Conservation (phyloP, 2,113 vertebrate species). For the Larimichthys polyactis region DNA sequence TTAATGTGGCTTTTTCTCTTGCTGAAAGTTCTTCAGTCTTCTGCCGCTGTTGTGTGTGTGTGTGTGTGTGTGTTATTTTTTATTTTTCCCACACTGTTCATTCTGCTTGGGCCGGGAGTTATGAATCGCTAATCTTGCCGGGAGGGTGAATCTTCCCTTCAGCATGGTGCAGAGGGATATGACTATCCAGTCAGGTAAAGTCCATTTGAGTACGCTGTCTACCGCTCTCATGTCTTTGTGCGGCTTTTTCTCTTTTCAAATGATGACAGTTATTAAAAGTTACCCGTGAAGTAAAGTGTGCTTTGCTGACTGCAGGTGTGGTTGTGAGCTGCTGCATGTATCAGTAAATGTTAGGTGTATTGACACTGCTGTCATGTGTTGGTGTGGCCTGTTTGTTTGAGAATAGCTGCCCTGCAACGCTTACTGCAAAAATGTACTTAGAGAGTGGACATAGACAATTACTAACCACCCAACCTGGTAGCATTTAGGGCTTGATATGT, state of each 20-base stretch:
- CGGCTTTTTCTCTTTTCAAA: background rate
- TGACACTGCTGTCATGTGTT: background rate
- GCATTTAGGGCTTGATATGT: background rate
- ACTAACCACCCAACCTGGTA: background rate
- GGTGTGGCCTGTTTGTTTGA: background rate
- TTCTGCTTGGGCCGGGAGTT: conserved; percentile 37
- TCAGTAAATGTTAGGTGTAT: conserved; percentile 4
- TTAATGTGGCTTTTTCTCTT: conserved; percentile 38
- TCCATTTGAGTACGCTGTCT: background rate
- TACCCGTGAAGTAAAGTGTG: background rate
- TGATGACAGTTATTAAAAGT: background rate
- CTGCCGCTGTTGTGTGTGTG: conserved; percentile 5
- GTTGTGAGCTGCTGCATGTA: background rate
- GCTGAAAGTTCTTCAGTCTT: conserved; percentile 25
- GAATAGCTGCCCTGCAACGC: conserved; percentile 1
- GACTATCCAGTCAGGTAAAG: conserved; percentile 81
- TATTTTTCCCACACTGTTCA: background rate
- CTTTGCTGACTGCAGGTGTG: conserved; percentile 13
- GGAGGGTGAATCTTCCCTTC: conserved; percentile 42
- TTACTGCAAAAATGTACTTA: background rate
- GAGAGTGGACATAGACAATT: background rate
- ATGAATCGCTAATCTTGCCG: conserved; percentile 63
- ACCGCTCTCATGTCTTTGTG: background rate
- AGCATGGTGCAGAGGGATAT: conserved; percentile 77
- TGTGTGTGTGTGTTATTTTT: background rate